A percentile compares a stretch with the other conserved stretches of the same genome.
phyloP scores from a whole-genome alignment of 2,797 vertebrate species.

The Vireo griseus region DNA sequence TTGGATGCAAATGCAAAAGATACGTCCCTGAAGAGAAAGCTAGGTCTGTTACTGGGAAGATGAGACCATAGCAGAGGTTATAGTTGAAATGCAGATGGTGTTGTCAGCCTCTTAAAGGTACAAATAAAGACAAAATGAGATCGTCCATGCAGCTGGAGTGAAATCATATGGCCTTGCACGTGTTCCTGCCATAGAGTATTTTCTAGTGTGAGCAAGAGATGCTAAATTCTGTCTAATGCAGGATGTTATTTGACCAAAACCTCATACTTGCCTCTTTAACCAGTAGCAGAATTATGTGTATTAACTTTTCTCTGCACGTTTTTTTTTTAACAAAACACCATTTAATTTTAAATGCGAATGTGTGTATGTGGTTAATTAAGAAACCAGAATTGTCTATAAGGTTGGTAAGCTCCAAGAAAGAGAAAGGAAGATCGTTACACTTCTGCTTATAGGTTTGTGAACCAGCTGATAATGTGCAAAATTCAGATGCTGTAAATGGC shows the following conservation, averaged over 20 bases:
- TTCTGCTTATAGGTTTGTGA: slow-evolving; percentile 74
- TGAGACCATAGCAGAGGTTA: slow-evolving; percentile 10
- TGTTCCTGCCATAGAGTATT: background rate
- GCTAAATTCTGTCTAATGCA: background rate
- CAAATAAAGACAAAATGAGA: slow-evolving; percentile 50
- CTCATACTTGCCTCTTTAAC: background rate
- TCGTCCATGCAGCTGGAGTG: slow-evolving; percentile 27
- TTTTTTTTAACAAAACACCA: slow-evolving; percentile 25
- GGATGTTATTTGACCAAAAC: background rate
- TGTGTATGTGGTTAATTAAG: slow-evolving; percentile 75
- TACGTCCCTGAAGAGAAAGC: slow-evolving; percentile 4
- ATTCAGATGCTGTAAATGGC: slow-evolving; percentile 75
- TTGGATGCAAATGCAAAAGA: slow-evolving; percentile 22
- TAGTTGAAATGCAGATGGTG: slow-evolving; percentile 25
- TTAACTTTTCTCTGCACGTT: slow-evolving; percentile 55
- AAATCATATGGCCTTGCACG: slow-evolving; percentile 34
- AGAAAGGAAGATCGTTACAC: slow-evolving; percentile 59
- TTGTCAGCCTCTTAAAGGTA: slow-evolving; percentile 33
- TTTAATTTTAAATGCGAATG: slow-evolving; percentile 77
- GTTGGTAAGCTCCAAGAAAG: slow-evolving; percentile 63
- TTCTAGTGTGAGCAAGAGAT: slow-evolving; percentile 4
- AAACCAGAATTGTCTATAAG: slow-evolving; percentile 72
- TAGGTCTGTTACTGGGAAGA: slow-evolving; percentile 42
- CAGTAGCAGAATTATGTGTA: slow-evolving; percentile 18
- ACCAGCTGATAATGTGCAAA: slow-evolving; percentile 77